Evolutionary conservation across 2,797 vertebrate genomes (phyloP).

Genomic region (Anguilla megastoma): DNA sequence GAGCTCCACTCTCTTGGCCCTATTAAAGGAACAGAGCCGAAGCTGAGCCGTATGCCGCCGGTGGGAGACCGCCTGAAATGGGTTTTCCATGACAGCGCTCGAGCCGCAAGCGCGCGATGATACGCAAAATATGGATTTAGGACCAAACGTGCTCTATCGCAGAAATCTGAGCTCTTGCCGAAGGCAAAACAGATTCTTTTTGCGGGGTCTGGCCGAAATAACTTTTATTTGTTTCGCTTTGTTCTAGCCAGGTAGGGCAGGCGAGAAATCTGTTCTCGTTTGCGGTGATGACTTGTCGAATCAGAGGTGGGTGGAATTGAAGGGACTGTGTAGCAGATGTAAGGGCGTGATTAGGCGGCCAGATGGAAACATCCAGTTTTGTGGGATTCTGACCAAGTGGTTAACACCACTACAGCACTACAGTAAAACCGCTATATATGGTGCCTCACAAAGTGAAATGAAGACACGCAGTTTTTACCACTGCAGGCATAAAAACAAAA

Average conservation of each 20-base stretch:
- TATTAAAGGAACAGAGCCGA: too few relatives aligned
- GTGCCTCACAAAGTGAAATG: background rate
- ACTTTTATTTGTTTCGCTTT: background rate
- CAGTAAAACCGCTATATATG: background rate
- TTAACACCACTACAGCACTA: background rate
- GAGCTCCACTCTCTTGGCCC: too few relatives aligned
- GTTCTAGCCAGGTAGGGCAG: background rate
- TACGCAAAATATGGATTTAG: background rate
- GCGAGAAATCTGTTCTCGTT: background rate
- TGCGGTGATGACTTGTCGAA: background rate
- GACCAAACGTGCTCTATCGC: background rate
- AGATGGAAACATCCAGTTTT: conserved; percentile 3
- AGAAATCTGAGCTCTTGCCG: background rate
- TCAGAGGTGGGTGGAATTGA: background rate
- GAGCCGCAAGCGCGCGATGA: background rate
- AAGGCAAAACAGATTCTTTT: background rate
- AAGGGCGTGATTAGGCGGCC: background rate
- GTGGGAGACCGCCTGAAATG: too few relatives aligned
- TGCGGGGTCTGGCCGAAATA: background rate
- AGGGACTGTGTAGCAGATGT: background rate
- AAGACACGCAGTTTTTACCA: background rate
- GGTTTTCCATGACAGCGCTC: too few relatives aligned
- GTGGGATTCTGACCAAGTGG: background rate
- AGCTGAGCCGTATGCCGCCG: too few relatives aligned
- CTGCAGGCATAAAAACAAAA: background rate